Percentiles rank a stretch among this genome's conserved stretches.
Evolutionary conservation across 2,113 vertebrate species (phyloP).

Genomic region (Malurus alboscapulatus): DNA sequence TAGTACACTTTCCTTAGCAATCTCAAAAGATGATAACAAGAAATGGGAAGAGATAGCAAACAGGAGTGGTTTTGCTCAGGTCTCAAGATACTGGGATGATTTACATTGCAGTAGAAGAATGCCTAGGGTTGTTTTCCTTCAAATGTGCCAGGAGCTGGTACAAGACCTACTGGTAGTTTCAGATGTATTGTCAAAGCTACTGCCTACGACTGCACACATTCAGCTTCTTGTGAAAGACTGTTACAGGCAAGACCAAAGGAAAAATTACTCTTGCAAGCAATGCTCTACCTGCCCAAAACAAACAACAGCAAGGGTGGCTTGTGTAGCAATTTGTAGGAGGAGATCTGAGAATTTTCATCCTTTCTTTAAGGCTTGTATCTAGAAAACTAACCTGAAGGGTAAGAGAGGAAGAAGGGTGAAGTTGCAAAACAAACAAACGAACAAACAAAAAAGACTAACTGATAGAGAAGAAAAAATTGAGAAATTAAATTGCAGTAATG

Average conservation of each 20-base stretch:
- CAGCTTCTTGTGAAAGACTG: slow-evolving; percentile 47
- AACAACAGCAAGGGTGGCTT: slow-evolving; percentile 24
- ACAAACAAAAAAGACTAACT: not conserved
- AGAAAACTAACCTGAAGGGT: not conserved
- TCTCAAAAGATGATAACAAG: not conserved
- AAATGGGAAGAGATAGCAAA: not conserved
- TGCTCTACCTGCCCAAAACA: slow-evolving; percentile 1
- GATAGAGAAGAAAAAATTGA: not conserved
- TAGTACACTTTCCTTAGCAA: not conserved
- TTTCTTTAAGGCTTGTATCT: not conserved
- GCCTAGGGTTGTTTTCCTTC: slow-evolving; percentile 47
- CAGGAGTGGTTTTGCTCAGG: not conserved
- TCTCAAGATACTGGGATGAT: not conserved
- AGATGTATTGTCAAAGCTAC: not conserved
- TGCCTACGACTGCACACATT: slow-evolving; percentile 18
- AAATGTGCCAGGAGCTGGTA: slow-evolving; percentile 11
- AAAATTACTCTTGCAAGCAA: slow-evolving; percentile 30
- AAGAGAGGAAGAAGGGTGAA: not conserved
- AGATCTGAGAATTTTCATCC: not conserved
- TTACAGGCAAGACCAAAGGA: slow-evolving; percentile 3
- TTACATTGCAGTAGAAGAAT: slow-evolving; percentile 1
- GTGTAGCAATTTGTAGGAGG: slow-evolving; percentile 5
- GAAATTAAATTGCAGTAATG: not conserved
- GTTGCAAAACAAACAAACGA: not conserved
- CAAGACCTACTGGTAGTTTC: not conserved